These are phyloP conservation scores for Rutpela maculata DNA, from an alignment of 2,888 invertebrate species.

Conservation along the genomic window DNA sequence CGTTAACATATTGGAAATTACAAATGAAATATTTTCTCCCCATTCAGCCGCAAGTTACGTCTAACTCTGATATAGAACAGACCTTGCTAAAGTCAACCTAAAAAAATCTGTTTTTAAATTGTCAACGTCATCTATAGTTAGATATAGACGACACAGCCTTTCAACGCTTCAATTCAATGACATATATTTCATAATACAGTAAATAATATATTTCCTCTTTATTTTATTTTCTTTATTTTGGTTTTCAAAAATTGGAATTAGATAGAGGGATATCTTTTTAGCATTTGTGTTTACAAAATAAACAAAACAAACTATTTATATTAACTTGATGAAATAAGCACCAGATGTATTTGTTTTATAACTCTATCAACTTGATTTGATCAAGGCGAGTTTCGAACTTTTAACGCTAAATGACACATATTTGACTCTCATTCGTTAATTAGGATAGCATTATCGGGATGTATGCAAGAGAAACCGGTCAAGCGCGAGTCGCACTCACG, in stretches of 20 bases:
- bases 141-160: conserved; percentile 15
- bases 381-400: no score
- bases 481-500: no score
- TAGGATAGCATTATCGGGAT: no score
- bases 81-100: conserved; percentile 23
- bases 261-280: neutral
- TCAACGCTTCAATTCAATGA: neutral
- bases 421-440: no score
- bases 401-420: no score
- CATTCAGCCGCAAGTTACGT: neutral
- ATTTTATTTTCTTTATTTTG: neutral
- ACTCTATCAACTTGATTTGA: no score
- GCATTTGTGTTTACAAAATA: neutral
- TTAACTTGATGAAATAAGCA: neutral
- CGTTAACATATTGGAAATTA: neutral
- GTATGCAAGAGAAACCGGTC: no score
- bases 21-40: neutral
- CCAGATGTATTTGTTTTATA: neutral
- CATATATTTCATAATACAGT: conserved; percentile 8
- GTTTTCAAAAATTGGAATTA: neutral
- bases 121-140: conserved; percentile 17
- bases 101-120: conserved; percentile 20
- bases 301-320: neutral
- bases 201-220: neutral
- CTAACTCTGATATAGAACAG: neutral